A percentile compares a stretch with the other conserved stretches of the same genome.
Conservation (phyloP, 2,888 invertebrate species). For the Leptura quadrifasciata region DNA sequence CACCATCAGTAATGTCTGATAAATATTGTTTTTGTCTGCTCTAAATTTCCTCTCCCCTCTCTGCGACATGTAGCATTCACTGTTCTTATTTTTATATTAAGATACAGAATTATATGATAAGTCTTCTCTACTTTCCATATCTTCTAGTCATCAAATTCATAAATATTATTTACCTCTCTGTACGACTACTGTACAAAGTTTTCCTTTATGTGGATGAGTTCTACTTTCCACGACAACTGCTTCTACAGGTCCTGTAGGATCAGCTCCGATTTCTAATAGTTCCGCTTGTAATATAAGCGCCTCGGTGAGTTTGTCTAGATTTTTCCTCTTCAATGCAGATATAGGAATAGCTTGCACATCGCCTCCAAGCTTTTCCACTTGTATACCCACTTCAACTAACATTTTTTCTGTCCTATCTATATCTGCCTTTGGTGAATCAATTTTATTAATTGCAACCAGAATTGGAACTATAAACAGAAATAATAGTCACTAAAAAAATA, state of each 20-base stretch:
- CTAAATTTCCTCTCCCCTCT: too few species aligned
- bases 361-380: slow-evolving; percentile 92
- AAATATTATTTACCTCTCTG: slow-evolving; percentile 76
- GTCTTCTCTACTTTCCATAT: too few species aligned
- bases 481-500: too few species aligned
- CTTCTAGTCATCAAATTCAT: not conserved
- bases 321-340: slow-evolving; percentile 90
- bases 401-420: slow-evolving; percentile 87
- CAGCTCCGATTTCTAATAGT: slow-evolving; percentile 89
- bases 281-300: slow-evolving; percentile 90
- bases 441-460: slow-evolving; percentile 98
- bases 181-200: slow-evolving; percentile 88
- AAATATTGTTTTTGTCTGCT: too few species aligned
- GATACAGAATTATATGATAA: not conserved
- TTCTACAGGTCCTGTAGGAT: slow-evolving; percentile 89
- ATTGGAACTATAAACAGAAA: slow-evolving; percentile 84
- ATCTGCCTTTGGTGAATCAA: slow-evolving; percentile 93
- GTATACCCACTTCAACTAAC: slow-evolving; percentile 86
- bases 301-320: slow-evolving; percentile 87
- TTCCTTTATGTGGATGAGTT: slow-evolving; percentile 82
- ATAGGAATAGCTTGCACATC: slow-evolving; percentile 93
- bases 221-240: slow-evolving; percentile 93
- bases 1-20: too few species aligned
- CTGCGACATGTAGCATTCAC: too few species aligned
- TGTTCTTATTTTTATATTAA: too few species aligned